phyloP scores from a whole-genome alignment of 2,888 invertebrate genomes.

The Catocala sponsa region DNA sequence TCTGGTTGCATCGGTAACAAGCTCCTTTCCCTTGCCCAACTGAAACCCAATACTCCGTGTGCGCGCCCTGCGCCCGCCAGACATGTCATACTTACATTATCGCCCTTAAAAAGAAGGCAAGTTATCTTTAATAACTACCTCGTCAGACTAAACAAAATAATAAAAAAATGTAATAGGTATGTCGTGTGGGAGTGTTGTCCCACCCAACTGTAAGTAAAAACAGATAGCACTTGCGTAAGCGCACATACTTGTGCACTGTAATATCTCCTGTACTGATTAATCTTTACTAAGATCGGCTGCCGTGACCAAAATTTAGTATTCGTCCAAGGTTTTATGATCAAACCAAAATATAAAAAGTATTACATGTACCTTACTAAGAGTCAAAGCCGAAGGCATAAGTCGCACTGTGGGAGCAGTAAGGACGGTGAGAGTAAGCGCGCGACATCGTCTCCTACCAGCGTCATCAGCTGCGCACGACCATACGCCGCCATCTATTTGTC shows the following conservation, averaged over 20 bases:
- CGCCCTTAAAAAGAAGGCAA: slow-evolving; percentile 85
- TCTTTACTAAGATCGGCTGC: too few species aligned
- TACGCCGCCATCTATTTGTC: slow-evolving; percentile 91
- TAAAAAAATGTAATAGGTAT: too few species aligned
- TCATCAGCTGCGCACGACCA: slow-evolving; percentile 94
- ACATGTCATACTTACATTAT: slow-evolving; percentile 91
- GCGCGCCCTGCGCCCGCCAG: slow-evolving; percentile 90
- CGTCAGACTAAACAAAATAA: too few species aligned
- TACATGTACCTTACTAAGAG: slow-evolving; percentile 89
- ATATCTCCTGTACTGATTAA: too few species aligned
- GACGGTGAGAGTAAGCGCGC: slow-evolving; percentile 89
- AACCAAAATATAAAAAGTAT: too few species aligned
- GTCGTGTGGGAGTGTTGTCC: too few species aligned
- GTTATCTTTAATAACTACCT: too few species aligned
- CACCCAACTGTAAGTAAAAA: too few species aligned
- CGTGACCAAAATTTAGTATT: too few species aligned
- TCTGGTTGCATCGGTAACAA: slow-evolving; percentile 92
- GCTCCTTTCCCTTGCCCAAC: slow-evolving; percentile 94
- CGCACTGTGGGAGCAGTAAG: slow-evolving; percentile 90
- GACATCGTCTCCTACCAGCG: slow-evolving; percentile 91
- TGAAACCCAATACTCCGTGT: slow-evolving; percentile 92
- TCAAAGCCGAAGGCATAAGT: slow-evolving; percentile 91
- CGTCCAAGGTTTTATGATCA: too few species aligned
- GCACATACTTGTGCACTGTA: too few species aligned
- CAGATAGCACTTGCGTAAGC: too few species aligned